Conservation (phyloP, 2,888 invertebrate genomes). For the Lasius fuliginosus region DNA sequence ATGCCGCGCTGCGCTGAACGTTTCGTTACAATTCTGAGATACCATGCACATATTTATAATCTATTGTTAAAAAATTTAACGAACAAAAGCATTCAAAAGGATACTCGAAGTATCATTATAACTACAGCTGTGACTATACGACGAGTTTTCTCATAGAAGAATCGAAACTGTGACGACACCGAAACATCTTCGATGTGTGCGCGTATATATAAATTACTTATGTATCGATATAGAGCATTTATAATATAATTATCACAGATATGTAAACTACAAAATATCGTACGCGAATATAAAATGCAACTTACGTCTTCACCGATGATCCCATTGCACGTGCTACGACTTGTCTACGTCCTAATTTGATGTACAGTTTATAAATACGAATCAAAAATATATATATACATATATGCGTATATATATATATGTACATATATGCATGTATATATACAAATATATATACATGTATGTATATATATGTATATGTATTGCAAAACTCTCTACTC, state of each 20-base stretch:
- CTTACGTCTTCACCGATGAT: conserved; percentile 75
- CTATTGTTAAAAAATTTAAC: conserved; percentile 38
- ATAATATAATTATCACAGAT: conserved; percentile 86
- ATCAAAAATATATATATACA: conserved; percentile 77
- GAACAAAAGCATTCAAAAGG: conserved; percentile 20
- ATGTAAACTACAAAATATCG: conserved; percentile 85
- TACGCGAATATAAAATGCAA: conserved; percentile 83
- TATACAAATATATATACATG: conserved; percentile 73
- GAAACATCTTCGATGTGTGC: conserved; percentile 40
- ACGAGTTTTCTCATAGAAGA: conserved; percentile 20
- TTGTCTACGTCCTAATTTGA: conserved; percentile 60
- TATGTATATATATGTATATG: conserved; percentile 57
- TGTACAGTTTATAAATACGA: conserved; percentile 75
- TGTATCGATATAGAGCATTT: conserved; percentile 77
- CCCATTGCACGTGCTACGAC: conserved; percentile 77
- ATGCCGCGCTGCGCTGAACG: conserved; percentile 3
- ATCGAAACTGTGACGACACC: conserved; percentile 30
- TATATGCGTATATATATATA: conserved; percentile 66
- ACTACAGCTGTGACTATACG: conserved; percentile 20
- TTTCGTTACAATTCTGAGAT: conserved; percentile 38
- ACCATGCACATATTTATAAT: conserved; percentile 15
- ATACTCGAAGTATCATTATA: conserved; percentile 8
- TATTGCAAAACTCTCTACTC: conserved; percentile 48
- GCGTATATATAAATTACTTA: conserved; percentile 79
- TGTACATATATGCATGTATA: conserved; percentile 56